phyloP scores from a whole-genome alignment of 30 jellyfish, hydroid and myxozoan genomes.

The Hydractinia symbiolongicarpus region DNA sequence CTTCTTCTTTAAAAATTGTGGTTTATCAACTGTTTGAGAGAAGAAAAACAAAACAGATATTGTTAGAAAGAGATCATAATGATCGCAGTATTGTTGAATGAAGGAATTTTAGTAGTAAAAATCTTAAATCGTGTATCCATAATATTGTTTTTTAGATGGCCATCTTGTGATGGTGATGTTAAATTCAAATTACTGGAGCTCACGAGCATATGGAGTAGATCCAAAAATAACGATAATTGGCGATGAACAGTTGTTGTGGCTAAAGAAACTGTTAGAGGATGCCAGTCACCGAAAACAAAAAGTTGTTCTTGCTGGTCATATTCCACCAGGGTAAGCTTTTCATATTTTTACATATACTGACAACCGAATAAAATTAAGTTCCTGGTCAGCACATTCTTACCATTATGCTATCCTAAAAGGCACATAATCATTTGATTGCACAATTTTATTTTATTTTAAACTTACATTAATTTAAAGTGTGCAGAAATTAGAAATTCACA shows the following conservation, averaged over 20 bases:
- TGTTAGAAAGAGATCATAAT: too few species aligned
- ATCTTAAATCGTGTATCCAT: too few species aligned
- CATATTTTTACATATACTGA: not conserved
- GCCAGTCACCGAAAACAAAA: slow-evolving; percentile 30
- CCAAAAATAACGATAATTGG: slow-evolving; percentile 37
- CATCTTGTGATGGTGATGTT: slow-evolving; percentile 28
- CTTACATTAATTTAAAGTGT: too few species aligned
- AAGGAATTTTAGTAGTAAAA: too few species aligned
- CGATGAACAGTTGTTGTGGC: slow-evolving; percentile 67
- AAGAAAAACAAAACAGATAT: too few species aligned
- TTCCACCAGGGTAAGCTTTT: slow-evolving; percentile 78
- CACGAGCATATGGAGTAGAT: slow-evolving; percentile 7
- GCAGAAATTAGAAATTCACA: too few species aligned
- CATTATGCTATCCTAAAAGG: too few species aligned
- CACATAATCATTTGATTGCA: too few species aligned
- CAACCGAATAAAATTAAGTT: not conserved
- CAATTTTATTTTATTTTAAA: too few species aligned
- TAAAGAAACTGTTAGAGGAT: slow-evolving; percentile 34
- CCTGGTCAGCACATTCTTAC: not conserved
- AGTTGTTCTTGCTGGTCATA: slow-evolving; percentile 72
- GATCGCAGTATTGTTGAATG: too few species aligned
- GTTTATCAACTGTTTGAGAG: too few species aligned
- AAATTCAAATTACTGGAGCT: slow-evolving; percentile 71
- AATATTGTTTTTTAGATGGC: not conserved
- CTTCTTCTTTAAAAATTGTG: too few species aligned